These are phyloP conservation scores for Lepidothrix coronata DNA, from an alignment of 2,113 vertebrate genomes.

Conservation along the genomic window DNA sequence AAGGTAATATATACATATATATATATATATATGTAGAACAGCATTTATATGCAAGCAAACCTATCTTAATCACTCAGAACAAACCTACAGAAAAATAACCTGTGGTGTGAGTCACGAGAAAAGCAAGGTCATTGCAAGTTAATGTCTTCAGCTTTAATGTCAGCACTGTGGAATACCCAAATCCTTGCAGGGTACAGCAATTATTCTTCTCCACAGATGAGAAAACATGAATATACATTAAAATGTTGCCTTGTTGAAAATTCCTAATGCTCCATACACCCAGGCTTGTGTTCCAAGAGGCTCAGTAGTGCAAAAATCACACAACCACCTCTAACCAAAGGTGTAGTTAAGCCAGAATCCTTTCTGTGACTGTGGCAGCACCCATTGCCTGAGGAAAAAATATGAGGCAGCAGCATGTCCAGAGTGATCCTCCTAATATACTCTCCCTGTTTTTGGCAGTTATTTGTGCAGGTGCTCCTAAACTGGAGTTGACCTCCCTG, in stretches of 20 bases:
- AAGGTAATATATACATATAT: background rate
- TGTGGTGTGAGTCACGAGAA: conserved; percentile 5
- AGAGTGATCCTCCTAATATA: background rate
- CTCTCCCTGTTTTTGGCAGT: background rate
- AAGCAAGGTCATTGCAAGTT: conserved; percentile 12
- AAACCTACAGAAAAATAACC: conserved; percentile 26
- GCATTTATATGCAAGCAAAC: background rate
- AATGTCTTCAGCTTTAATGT: background rate
- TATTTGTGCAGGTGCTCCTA: background rate
- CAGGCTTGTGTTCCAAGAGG: background rate
- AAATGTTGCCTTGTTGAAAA: background rate
- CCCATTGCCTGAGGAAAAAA: background rate
- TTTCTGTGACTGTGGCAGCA: background rate
- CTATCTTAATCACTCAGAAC: background rate
- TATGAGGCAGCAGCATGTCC: background rate
- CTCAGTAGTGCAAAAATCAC: background rate
- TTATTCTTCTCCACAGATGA: background rate
- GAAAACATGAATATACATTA: background rate
- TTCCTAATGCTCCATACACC: background rate
- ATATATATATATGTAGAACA: background rate
- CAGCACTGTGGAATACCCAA: background rate
- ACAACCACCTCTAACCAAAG: background rate
- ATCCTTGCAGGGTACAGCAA: background rate
- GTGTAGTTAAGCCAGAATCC: background rate
- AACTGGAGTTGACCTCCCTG: background rate